Percentiles rank a stretch among this genome's conserved stretches.
Evolutionary conservation across 1,140 invertebrate genomes (phyloP).

Genomic region (Gonatopus flavifemur): DNA sequence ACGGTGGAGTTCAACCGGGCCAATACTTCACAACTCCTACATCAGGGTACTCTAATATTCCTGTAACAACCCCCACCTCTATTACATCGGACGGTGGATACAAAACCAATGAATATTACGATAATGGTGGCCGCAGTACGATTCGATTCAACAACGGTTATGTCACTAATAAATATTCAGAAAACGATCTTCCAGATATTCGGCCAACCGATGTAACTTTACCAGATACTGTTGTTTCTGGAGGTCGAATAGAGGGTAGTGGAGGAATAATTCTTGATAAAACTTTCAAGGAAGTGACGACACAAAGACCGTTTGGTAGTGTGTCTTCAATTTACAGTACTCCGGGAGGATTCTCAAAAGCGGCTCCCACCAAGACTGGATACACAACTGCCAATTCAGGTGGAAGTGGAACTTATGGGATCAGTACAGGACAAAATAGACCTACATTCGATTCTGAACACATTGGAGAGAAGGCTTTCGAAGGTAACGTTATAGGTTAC

Average conservation of each 20-base stretch:
- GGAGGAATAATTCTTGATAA: conserved; percentile 12
- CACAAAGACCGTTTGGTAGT: neutral
- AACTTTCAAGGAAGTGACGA: neutral
- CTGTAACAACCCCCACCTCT: too few species aligned
- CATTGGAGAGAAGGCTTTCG: conserved; percentile 49
- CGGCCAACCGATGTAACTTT: conserved; percentile 18
- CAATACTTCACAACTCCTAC: too few species aligned
- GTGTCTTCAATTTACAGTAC: conserved; percentile 7
- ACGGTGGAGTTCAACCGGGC: conserved; percentile 13
- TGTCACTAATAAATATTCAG: conserved; percentile 35
- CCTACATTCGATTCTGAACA: conserved; percentile 34
- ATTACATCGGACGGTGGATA: conserved; percentile 20
- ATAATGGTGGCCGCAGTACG: conserved; percentile 40
- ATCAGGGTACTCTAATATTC: too few species aligned
- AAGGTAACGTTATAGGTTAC: conserved; percentile 33
- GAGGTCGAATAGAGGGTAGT: conserved; percentile 12
- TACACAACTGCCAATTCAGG: conserved; percentile 49
- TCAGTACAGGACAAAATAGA: conserved; percentile 25
- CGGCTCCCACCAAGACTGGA: conserved; percentile 50
- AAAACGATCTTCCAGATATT: conserved; percentile 31
- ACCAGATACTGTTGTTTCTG: conserved; percentile 15
- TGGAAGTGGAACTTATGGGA: conserved; percentile 46
- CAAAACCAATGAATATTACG: conserved; percentile 40
- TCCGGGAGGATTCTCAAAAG: conserved; percentile 37
- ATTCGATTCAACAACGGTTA: conserved; percentile 40